phyloP scores from a whole-genome alignment of 2,113 vertebrate species.

The Regulus satrapa region DNA sequence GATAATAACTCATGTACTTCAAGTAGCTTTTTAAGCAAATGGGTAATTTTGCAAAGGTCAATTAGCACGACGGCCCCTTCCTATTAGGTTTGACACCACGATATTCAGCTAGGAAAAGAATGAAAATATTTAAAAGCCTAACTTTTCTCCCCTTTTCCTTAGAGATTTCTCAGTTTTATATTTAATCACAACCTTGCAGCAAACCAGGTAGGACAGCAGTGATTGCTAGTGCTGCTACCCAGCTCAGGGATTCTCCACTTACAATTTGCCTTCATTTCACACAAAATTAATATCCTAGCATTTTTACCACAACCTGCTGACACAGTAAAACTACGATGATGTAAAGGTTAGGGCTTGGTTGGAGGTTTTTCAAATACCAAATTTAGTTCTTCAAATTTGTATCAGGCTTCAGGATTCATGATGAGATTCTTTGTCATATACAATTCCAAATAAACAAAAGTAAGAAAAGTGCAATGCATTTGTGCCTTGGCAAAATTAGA shows the following conservation, averaged over 20 bases:
- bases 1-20: not conserved
- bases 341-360: not conserved
- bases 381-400: not conserved
- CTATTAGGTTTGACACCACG: not conserved
- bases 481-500: not conserved
- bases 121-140: not conserved
- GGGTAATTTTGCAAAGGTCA: not conserved
- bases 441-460: not conserved
- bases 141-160: not conserved
- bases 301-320: not conserved
- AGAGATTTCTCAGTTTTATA: conserved; percentile 8
- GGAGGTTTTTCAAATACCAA: not conserved
- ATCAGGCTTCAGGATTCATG: not conserved
- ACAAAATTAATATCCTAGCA: not conserved
- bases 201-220: not conserved
- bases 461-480: not conserved
- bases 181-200: not conserved
- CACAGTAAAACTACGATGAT: not conserved
- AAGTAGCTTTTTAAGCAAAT: conserved; percentile 17
- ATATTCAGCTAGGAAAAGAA: not conserved
- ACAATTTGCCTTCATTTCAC: not conserved
- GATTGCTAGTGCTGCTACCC: not conserved
- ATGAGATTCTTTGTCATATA: not conserved
- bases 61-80: not conserved
- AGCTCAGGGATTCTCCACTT: not conserved